Evolutionary conservation across 2,888 invertebrate species (phyloP), one percentile per base, ranked within the genome.

Genomic region (Hoplodrina blanda): DNA sequence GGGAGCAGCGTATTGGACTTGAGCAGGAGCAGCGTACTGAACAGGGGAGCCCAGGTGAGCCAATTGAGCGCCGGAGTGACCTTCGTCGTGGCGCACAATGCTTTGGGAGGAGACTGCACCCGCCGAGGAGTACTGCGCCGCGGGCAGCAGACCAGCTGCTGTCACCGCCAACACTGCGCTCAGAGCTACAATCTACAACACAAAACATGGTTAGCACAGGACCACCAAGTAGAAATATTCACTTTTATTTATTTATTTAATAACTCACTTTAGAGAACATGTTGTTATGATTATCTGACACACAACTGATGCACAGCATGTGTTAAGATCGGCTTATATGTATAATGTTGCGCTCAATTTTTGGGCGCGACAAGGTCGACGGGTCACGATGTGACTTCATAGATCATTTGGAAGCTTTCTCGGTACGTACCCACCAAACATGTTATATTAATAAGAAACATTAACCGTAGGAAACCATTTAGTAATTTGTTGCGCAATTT

Each of bases 181-280:
- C 79, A 95, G 59, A 59, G 89, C 84, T n/a, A 93, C 57, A 62
- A 94, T 86, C 94, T 94, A 82, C n/a, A 87, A 88, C 70, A 62
- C 59, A 50, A 44, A 70, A 46, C 17, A 62, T 44, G 55, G 17
- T 69, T 73, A 73, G 15, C 46, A 64, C 25, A 19, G 7, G 5
- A 46, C 10, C 8, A 20, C 20, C 4, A 15, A 15, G n/a, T 10
- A 53, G 2, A 41, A 17, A 46, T 62, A 52, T 52, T 65, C 19
- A n/a, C 54, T 49, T 62, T 61, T n/a, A 0, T 54, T 49, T 13
- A 17, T 7, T 11, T 17, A 33, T 54, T 66, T 54, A 46, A 3
- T 15, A 72, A 91, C 93, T 93, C 88, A 95, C 94, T 93, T 93
- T 93, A 74, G 90, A 90, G 91, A 91, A 93, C 94, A 95, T 94